phyloP scores from a whole-genome alignment of 1,140 invertebrate species.

The Tetragnatha versicolor region DNA sequence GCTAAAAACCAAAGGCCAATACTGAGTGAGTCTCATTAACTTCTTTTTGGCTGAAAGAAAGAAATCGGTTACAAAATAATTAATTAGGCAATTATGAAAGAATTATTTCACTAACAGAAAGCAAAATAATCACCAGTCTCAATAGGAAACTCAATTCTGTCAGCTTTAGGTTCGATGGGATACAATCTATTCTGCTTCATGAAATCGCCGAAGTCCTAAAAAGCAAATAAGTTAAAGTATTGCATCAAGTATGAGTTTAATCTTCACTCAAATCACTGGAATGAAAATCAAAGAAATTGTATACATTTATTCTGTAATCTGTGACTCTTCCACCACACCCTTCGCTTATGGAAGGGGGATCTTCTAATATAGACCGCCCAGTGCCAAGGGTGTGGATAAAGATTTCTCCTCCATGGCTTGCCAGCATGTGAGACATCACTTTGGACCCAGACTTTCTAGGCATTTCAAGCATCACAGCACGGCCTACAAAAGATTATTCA shows the following conservation, averaged over 20 bases:
- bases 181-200: conserved; percentile 85
- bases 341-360: conserved; percentile 93
- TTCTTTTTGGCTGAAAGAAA: conserved; percentile 70
- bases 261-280: background rate
- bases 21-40: conserved; percentile 80
- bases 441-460: conserved; percentile 84
- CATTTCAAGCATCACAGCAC: conserved; percentile 93
- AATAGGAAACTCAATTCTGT: conserved; percentile 59
- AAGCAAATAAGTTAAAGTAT: background rate
- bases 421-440: conserved; percentile 89
- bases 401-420: conserved; percentile 93
- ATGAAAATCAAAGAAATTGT: background rate
- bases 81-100: background rate
- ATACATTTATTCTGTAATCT: conserved; percentile 76
- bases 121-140: conserved; percentile 60
- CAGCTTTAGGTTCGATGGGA: conserved; percentile 65
- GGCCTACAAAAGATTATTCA: too few species aligned
- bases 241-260: too few species aligned
- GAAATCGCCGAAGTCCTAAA: conserved; percentile 84
- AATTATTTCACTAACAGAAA: background rate
- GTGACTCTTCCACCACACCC: conserved; percentile 91
- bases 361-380: conserved; percentile 86
- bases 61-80: background rate
- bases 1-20: conserved; percentile 92
- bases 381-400: conserved; percentile 92